These are phyloP conservation scores for Tetrapedia diversipes DNA, from an alignment of 2,888 invertebrate genomes.

Conservation along the genomic window DNA sequence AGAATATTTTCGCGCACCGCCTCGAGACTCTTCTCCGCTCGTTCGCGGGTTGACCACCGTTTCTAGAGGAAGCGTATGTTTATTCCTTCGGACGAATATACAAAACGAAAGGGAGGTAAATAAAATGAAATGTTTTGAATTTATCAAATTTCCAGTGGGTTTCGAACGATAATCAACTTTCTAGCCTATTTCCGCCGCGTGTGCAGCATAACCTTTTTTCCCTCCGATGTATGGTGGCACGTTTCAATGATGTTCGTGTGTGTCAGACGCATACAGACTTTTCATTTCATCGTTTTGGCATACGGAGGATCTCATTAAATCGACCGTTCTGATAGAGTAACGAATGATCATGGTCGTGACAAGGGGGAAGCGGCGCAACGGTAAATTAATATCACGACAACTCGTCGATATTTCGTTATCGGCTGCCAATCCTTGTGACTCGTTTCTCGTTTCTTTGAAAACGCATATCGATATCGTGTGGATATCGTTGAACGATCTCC, in stretches of 20 bases:
- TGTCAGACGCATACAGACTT: slow-evolving; percentile 2
- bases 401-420: slow-evolving; percentile 38
- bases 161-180: slow-evolving; percentile 24
- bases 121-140: slow-evolving; percentile 15
- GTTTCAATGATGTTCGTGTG: slow-evolving; percentile 17
- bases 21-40: neutral
- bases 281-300: slow-evolving; percentile 4
- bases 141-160: slow-evolving; percentile 14
- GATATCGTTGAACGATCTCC: slow-evolving; percentile 54
- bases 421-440: slow-evolving; percentile 54
- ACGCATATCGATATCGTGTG: slow-evolving; percentile 38
- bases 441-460: slow-evolving; percentile 28
- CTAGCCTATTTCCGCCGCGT: slow-evolving; percentile 9
- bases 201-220: slow-evolving; percentile 14
- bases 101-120: neutral
- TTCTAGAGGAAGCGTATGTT: neutral
- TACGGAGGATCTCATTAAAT: slow-evolving; percentile 9
- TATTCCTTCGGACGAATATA: neutral
- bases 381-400: slow-evolving; percentile 44
- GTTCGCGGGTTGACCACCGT: slow-evolving; percentile 8
- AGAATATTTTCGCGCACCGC: slow-evolving; percentile 21
- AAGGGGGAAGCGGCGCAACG: neutral
- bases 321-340: neutral
- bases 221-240: slow-evolving; percentile 3
- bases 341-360: slow-evolving; percentile 2